Evolutionary conservation across 2,888 invertebrate genomes (phyloP).

Genomic region (Dicyrtomina minuta): DNA sequence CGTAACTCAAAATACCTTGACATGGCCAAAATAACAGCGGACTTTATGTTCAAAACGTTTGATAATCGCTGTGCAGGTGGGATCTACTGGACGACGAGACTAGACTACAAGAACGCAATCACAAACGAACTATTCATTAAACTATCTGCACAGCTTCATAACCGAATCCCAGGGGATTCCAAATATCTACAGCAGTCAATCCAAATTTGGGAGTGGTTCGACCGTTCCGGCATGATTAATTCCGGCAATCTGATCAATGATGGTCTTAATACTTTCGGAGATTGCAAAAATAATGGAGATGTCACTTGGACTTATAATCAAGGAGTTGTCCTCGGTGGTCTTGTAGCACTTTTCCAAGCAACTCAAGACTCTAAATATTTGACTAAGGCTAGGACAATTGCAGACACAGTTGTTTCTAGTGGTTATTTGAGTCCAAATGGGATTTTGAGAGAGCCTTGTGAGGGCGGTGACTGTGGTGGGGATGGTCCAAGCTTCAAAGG

Average conservation of each 20-base stretch:
- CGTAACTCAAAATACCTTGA: slow-evolving; percentile 45
- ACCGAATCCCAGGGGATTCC: slow-evolving; percentile 40
- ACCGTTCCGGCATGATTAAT: slow-evolving; percentile 45
- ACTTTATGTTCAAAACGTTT: slow-evolving; percentile 41
- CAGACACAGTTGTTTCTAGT: slow-evolving; percentile 46
- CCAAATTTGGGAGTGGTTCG: slow-evolving; percentile 48
- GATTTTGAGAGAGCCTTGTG: slow-evolving; percentile 48
- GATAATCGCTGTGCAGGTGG: slow-evolving; percentile 42
- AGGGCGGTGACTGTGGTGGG: slow-evolving; percentile 44
- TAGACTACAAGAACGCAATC: slow-evolving; percentile 44
- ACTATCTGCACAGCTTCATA: slow-evolving; percentile 45
- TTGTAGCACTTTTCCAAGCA: slow-evolving; percentile 42
- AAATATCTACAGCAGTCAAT: slow-evolving; percentile 39
- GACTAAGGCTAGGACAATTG: slow-evolving; percentile 43
- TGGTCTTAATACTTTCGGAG: slow-evolving; percentile 37
- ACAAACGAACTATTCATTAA: slow-evolving; percentile 49
- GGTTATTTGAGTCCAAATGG: slow-evolving; percentile 39
- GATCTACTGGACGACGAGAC: slow-evolving; percentile 41
- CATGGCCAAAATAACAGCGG: slow-evolving; percentile 47
- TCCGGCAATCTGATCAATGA: slow-evolving; percentile 46
- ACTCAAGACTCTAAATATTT: slow-evolving; percentile 40
- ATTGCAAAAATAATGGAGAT: slow-evolving; percentile 44
- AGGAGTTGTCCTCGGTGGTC: slow-evolving; percentile 39
- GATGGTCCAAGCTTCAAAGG: slow-evolving; percentile 39
- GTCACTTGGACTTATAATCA: slow-evolving; percentile 50